phyloP scores from a whole-genome alignment of 2,113 vertebrate species.

The Rhagologus leucostigma region DNA sequence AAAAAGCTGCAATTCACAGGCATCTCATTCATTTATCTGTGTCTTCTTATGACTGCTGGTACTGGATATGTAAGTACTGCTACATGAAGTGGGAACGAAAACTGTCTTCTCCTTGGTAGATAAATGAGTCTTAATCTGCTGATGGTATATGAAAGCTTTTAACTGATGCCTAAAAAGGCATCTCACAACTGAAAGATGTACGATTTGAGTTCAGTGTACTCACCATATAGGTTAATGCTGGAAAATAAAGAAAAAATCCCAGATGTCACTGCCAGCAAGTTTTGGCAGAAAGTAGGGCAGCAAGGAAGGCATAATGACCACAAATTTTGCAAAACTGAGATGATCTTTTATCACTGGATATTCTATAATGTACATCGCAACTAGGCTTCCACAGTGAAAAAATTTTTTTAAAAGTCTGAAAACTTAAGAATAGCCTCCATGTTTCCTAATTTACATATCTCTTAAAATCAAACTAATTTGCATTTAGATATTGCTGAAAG shows the following conservation, averaged over 20 bases:
- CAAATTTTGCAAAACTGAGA: not conserved
- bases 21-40: not conserved
- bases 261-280: not conserved
- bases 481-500: not conserved
- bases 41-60: not conserved
- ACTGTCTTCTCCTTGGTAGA: not conserved
- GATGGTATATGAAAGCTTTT: not conserved
- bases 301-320: not conserved
- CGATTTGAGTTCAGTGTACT: not conserved
- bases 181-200: not conserved
- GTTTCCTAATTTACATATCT: not conserved
- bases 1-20: not conserved
- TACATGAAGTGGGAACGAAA: not conserved
- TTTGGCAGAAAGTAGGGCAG: not conserved
- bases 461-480: not conserved
- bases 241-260: not conserved
- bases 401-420: not conserved
- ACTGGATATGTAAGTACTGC: not conserved
- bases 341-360: not conserved
- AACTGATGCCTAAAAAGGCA: not conserved
- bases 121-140: not conserved
- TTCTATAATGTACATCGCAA: not conserved
- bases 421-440: not conserved
- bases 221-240: not conserved
- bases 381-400: not conserved